Conservation (phyloP, 2,113 vertebrate species). For the Bettongia penicillata region DNA sequence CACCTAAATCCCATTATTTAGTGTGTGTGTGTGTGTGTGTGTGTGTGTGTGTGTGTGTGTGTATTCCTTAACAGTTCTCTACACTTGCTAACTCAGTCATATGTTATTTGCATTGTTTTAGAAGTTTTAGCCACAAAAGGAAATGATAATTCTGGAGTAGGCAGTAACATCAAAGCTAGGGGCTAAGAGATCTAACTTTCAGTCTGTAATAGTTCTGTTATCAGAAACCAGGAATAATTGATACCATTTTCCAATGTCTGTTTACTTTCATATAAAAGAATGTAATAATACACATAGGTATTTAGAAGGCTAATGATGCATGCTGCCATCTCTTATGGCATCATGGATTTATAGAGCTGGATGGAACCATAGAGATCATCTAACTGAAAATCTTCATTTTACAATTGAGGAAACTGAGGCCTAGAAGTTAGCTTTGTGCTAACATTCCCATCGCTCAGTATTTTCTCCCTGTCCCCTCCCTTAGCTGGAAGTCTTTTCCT, state of each 20-base stretch:
- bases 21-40: too few relatives aligned
- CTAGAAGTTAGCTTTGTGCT: neutral
- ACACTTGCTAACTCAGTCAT: neutral
- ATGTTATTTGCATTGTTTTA: neutral
- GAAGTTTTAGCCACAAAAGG: neutral
- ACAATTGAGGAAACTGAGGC: neutral
- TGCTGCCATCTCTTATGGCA: neutral
- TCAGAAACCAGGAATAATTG: neutral
- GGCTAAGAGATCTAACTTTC: neutral
- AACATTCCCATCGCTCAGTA: neutral
- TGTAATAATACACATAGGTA: neutral
- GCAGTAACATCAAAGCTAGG: neutral
- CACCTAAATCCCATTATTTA: neutral
- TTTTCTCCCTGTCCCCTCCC: neutral
- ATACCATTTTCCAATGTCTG: slow-evolving; percentile 25
- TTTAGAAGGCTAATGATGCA: slow-evolving; percentile 12
- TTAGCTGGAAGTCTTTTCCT: neutral
- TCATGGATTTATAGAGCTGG: neutral
- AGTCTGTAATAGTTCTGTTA: neutral
- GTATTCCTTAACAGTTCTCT: neutral
- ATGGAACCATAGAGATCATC: neutral
- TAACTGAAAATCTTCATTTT: neutral
- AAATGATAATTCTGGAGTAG: neutral
- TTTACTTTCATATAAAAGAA: neutral
- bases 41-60: too few relatives aligned